A percentile compares a stretch with the other conserved stretches of the same genome.
These are phyloP conservation scores for Asobara japonica DNA, from an alignment of 1,140 invertebrate genomes.

Conservation along the genomic window DNA sequence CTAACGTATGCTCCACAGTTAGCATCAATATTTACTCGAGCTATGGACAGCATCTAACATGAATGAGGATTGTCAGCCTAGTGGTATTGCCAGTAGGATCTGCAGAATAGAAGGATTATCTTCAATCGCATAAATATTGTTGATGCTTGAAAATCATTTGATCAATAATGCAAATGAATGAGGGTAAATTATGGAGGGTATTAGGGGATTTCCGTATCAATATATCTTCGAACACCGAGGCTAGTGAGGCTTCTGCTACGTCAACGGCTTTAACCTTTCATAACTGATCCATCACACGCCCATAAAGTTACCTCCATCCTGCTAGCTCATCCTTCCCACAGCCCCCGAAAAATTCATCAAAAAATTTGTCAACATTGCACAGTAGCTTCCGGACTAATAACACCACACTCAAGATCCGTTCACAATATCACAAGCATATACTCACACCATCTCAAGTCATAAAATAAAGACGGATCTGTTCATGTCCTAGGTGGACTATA, in stretches of 20 bases:
- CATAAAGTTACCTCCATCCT: neutral
- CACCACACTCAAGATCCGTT: neutral
- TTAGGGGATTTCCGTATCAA: no score
- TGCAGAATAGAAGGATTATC: neutral
- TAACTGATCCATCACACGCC: neutral
- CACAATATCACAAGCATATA: neutral
- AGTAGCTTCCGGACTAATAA: neutral
- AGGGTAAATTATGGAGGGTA: no score
- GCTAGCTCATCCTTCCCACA: neutral
- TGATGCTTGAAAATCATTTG: no score
- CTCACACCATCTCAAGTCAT: neutral
- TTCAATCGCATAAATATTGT: neutral
- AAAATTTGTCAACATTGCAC: neutral
- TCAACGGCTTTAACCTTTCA: no score
- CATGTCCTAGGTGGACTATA: conserved; percentile 29
- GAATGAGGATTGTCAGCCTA: neutral
- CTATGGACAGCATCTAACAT: conserved; percentile 23
- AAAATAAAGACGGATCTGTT: conserved; percentile 17
- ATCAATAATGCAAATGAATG: no score
- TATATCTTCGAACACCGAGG: no score
- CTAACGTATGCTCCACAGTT: conserved; percentile 51
- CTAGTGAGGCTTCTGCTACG: no score
- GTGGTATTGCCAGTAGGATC: neutral
- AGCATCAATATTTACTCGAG: conserved; percentile 51
- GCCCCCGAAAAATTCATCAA: neutral